These are phyloP conservation scores for Sarcophaga subvicina DNA, from an alignment of 2,888 invertebrate genomes.

Conservation along the genomic window DNA sequence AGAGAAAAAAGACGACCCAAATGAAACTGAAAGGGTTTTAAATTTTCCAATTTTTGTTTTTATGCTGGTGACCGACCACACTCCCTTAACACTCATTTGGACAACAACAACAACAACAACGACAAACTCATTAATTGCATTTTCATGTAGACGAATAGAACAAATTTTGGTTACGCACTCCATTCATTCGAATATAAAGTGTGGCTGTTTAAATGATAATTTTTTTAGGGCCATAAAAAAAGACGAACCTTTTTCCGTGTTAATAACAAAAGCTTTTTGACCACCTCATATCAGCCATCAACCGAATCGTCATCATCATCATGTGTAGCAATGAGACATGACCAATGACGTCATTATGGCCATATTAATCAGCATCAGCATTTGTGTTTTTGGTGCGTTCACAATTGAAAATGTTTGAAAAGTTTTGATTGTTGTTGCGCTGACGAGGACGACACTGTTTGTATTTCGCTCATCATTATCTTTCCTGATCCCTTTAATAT, in stretches of 20 bases:
- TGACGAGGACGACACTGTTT: neutral
- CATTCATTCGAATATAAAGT: conserved; percentile 9
- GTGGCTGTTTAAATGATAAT: neutral
- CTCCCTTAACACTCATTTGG: conserved; percentile 45
- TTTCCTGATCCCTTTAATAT: conserved; percentile 5
- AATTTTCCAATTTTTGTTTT: too few relatives aligned
- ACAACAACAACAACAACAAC: conserved; percentile 10
- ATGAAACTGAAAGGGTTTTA: too few relatives aligned
- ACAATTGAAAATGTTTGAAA: conserved; percentile 44
- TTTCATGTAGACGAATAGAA: conserved; percentile 55
- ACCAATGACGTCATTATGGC: neutral
- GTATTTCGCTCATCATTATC: neutral
- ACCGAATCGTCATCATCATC: neutral
- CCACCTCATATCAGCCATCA: conserved; percentile 14
- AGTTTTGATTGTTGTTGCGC: conserved; percentile 28
- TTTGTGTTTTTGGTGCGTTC: neutral
- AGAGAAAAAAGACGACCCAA: too few relatives aligned
- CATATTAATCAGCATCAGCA: conserved; percentile 32
- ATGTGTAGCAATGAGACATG: conserved; percentile 16
- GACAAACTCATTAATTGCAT: conserved; percentile 60
- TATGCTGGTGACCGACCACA: too few relatives aligned
- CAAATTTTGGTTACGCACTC: conserved; percentile 40
- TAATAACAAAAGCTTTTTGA: conserved; percentile 47
- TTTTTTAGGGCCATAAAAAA: neutral
- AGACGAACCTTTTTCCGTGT: conserved; percentile 4